Conservation (phyloP, 2,888 invertebrate genomes). For the Philaethria dido region DNA sequence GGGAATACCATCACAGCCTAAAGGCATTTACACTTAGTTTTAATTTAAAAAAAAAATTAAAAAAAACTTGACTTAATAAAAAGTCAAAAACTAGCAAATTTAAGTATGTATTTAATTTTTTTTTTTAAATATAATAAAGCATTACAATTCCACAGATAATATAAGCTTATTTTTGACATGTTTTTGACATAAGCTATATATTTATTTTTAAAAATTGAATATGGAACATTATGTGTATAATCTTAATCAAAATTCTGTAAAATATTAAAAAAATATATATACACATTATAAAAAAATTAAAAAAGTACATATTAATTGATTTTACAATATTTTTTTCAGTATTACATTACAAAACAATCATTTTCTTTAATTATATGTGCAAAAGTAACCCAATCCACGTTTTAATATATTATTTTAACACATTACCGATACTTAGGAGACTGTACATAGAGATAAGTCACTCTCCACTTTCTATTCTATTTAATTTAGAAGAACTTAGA, state of each 20-base stretch:
- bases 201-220: background rate
- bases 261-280: background rate
- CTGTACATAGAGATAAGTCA: too few relatives aligned
- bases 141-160: background rate
- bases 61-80: slow-evolving; percentile 2
- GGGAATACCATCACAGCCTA: slow-evolving; percentile 53
- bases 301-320: background rate
- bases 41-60: slow-evolving; percentile 13
- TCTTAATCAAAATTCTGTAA: background rate
- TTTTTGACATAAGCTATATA: too few relatives aligned
- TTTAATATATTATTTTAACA: background rate
- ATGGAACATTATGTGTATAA: background rate
- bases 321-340: background rate
- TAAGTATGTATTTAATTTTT: background rate
- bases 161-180: background rate
- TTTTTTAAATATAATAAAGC: background rate
- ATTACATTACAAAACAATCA: background rate
- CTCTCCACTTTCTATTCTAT: too few relatives aligned
- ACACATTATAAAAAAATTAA: background rate
- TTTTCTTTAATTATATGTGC: background rate
- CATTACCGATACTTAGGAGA: too few relatives aligned
- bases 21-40: slow-evolving; percentile 43
- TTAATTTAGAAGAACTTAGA: too few relatives aligned
- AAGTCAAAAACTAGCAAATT: background rate
- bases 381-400: background rate